Conservation (phyloP, 92 coral and sea anemone genomes). For the Heliopora coerulea region DNA sequence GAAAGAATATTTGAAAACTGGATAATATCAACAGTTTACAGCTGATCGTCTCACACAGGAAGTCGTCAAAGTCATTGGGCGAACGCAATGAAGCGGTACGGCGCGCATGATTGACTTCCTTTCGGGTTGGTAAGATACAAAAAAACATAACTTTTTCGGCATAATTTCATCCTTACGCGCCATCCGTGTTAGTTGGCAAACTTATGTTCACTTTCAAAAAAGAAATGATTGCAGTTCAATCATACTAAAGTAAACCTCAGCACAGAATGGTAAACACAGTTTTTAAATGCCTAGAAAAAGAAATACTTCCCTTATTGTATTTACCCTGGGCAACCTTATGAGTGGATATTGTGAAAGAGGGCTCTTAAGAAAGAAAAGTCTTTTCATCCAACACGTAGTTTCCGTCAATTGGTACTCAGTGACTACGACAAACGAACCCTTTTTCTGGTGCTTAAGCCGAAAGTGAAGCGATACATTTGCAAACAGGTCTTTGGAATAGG, state of each 20-base stretch:
- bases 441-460: too few species aligned
- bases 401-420: neutral
- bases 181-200: neutral
- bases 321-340: constrained; percentile 21
- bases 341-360: constrained; percentile 1
- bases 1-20: neutral
- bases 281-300: constrained; percentile 19
- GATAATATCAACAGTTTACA: neutral
- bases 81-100: constrained; percentile 25
- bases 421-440: too few species aligned
- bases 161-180: neutral
- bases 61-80: constrained; percentile 6
- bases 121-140: constrained; percentile 9
- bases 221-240: neutral
- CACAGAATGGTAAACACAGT: constrained; percentile 12
- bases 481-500: too few species aligned
- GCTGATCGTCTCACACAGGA: constrained; percentile 3
- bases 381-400: constrained; percentile 8
- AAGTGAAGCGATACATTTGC: too few species aligned
- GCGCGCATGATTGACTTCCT: constrained; percentile 24
- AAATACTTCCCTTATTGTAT: constrained; percentile 24
- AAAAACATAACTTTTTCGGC: neutral
- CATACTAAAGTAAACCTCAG: neutral
- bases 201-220: neutral
- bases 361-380: neutral